Conservation (phyloP, 2,888 invertebrate species). For the Eristalis arbustorum region DNA sequence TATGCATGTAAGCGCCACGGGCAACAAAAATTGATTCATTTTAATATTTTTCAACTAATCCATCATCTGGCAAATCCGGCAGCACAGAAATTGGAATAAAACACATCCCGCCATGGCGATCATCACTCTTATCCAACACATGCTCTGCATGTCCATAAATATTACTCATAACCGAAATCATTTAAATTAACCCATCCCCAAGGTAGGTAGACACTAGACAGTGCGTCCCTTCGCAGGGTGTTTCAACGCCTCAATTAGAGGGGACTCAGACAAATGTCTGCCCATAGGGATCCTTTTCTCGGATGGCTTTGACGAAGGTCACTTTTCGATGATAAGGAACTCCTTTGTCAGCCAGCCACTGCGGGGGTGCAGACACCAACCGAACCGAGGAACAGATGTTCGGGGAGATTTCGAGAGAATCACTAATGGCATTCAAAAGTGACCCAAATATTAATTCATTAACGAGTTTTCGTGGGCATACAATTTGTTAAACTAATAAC, state of each 20-base stretch:
- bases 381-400: background rate
- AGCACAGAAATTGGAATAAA: background rate
- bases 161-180: background rate
- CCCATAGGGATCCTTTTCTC: background rate
- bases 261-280: background rate
- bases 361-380: background rate
- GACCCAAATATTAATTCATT: background rate
- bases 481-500: background rate
- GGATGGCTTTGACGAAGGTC: background rate
- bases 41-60: background rate
- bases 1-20: background rate
- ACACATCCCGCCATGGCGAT: background rate
- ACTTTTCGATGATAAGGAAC: background rate
- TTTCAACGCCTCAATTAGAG: conserved; percentile 4
- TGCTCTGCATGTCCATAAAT: background rate
- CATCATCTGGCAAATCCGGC: background rate
- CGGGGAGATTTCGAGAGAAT: background rate
- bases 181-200: background rate
- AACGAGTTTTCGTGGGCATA: background rate
- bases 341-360: background rate
- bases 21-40: background rate
- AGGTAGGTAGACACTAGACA: background rate
- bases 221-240: background rate
- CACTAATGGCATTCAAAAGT: background rate
- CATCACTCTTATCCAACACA: background rate